A percentile compares a stretch with the other conserved stretches of the same genome.
phyloP scores from a whole-genome alignment of 2,113 vertebrate species.

The Ictalurus furcatus region DNA sequence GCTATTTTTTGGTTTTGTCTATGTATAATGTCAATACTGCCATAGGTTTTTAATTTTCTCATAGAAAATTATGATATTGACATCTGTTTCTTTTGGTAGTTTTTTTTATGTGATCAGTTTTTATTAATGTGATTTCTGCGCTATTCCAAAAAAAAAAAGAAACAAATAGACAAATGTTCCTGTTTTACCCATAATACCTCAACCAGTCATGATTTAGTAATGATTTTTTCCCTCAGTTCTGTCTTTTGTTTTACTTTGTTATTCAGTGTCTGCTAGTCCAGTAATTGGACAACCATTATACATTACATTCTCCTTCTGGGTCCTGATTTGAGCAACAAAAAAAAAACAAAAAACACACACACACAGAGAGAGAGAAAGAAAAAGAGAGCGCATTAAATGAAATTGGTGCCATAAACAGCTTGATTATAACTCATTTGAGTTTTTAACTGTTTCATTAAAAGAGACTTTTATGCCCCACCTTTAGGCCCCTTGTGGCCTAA shows the following conservation, averaged over 20 bases:
- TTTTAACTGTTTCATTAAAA: conserved; percentile 75
- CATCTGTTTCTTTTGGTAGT: conserved; percentile 80
- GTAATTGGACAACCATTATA: conserved; percentile 70
- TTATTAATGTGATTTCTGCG: conserved; percentile 91
- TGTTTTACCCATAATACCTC: conserved; percentile 93
- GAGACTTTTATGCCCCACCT: conserved; percentile 71
- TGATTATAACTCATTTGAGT: conserved; percentile 75
- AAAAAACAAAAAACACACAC: background rate
- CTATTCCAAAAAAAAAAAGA: conserved; percentile 86
- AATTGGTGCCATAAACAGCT: conserved; percentile 73
- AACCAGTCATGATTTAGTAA: conserved; percentile 80
- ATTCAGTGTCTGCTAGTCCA: conserved; percentile 76
- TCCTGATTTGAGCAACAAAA: conserved; percentile 70
- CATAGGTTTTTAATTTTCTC: conserved; percentile 91
- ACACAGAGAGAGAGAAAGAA: background rate
- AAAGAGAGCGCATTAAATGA: conserved; percentile 70
- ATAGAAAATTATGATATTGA: conserved; percentile 92
- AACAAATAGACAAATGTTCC: conserved; percentile 75
- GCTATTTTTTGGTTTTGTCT: conserved; percentile 87
- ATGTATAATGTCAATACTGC: conserved; percentile 90
- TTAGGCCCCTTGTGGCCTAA: conserved; percentile 63
- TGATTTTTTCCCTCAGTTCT: conserved; percentile 54
- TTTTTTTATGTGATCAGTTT: conserved; percentile 87
- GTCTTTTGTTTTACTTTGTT: conserved; percentile 59
- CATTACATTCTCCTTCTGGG: conserved; percentile 70